Evolutionary conservation across 2,113 vertebrate species (phyloP).

Genomic region (Corydoras maculifer): DNA sequence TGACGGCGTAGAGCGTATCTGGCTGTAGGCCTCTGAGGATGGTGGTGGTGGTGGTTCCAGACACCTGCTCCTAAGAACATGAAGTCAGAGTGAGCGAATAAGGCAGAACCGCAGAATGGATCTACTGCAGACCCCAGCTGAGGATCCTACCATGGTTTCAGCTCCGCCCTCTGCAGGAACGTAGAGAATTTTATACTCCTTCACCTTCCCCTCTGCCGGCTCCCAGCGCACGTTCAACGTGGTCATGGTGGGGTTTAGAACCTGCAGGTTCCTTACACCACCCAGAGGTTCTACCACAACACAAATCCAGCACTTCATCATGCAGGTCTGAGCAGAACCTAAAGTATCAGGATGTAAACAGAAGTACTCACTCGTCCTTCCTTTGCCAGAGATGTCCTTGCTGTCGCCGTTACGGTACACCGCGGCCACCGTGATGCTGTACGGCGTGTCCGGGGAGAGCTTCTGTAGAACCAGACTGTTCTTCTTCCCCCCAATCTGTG

Average conservation of each 20-base stretch:
- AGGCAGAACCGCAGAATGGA: no score
- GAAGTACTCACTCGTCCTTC: slow-evolving; percentile 81
- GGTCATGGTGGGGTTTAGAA: slow-evolving; percentile 87
- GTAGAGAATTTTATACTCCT: slow-evolving; percentile 84
- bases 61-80: slow-evolving; percentile 71
- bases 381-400: slow-evolving; percentile 74
- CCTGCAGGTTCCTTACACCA: slow-evolving; percentile 82
- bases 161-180: slow-evolving; percentile 70
- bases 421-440: slow-evolving; percentile 78
- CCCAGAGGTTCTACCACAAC: slow-evolving; percentile 78
- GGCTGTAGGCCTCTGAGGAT: slow-evolving; percentile 77
- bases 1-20: slow-evolving; percentile 80
- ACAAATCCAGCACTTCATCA: no score
- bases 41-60: slow-evolving; percentile 78
- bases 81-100: no score
- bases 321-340: no score
- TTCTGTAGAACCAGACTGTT: slow-evolving; percentile 80
- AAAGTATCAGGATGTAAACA: no score
- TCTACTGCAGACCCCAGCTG: no score
- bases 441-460: slow-evolving; percentile 79
- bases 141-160: slow-evolving; percentile 77
- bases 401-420: slow-evolving; percentile 71
- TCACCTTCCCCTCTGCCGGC: slow-evolving; percentile 84
- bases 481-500: slow-evolving; percentile 79
- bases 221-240: slow-evolving; percentile 89